phyloP scores from a whole-genome alignment of 2,888 invertebrate species.

The Minunthozetes semirufus region DNA sequence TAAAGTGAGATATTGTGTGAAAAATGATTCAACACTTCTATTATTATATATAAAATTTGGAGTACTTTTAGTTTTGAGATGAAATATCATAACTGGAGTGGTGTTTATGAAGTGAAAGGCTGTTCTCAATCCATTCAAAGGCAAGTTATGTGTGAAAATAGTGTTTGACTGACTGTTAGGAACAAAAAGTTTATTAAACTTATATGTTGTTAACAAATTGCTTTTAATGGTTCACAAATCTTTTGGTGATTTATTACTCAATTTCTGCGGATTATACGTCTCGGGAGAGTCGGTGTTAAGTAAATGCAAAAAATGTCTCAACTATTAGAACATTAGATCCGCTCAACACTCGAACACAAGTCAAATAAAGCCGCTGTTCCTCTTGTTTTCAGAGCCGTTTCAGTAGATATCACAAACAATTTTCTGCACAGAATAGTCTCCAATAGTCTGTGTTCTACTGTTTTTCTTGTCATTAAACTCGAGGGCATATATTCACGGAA shows the following conservation, averaged over 20 bases:
- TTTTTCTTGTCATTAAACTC: too few species aligned
- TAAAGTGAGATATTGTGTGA: too few species aligned
- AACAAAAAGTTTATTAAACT: constrained; percentile 9
- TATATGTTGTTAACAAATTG: constrained; percentile 8
- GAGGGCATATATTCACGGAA: too few species aligned
- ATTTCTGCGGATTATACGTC: background rate
- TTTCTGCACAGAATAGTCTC: too few species aligned
- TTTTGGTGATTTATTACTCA: constrained; percentile 20
- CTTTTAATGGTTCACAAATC: background rate
- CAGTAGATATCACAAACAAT: too few species aligned
- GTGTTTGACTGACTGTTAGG: background rate
- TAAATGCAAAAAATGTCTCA: constrained; percentile 6
- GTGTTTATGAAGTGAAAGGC: constrained; percentile 1
- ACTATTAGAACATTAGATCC: background rate
- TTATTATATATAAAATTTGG: too few species aligned
- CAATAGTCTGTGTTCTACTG: too few species aligned
- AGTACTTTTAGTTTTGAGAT: too few species aligned
- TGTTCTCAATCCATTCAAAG: background rate
- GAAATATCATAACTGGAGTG: too few species aligned
- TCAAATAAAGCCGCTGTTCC: too few species aligned
- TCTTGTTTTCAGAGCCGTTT: too few species aligned
- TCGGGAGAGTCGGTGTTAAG: constrained; percentile 4
- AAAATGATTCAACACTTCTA: too few species aligned
- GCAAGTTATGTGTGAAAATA: background rate
- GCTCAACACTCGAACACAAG: background rate